A percentile compares a stretch with the other conserved stretches of the same genome.
phyloP scores from a whole-genome alignment of 2,888 invertebrate genomes.

The Amblyjoppa proteus region DNA sequence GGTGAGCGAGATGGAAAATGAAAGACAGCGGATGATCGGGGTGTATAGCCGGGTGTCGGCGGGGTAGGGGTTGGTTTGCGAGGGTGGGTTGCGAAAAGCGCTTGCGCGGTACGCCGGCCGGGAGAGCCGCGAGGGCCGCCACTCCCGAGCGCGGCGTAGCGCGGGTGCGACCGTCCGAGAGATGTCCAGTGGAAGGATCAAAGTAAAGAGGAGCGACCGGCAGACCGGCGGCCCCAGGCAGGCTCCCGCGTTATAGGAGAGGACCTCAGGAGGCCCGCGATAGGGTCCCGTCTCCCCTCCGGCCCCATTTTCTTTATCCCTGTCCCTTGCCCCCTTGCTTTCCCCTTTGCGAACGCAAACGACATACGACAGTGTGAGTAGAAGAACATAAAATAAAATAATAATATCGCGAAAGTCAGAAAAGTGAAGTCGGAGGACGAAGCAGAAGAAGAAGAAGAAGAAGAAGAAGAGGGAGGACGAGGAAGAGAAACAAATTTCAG shows the following conservation, averaged over 20 bases:
- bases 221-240: constrained; percentile 86
- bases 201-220: constrained; percentile 87
- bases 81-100: constrained; percentile 78
- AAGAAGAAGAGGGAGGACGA: constrained; percentile 9
- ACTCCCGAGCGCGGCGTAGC: constrained; percentile 85
- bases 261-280: constrained; percentile 73
- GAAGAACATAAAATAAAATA: background rate
- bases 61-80: constrained; percentile 71
- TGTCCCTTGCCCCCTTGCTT: constrained; percentile 53
- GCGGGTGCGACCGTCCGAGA: constrained; percentile 85
- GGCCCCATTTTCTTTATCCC: constrained; percentile 62
- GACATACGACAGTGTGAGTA: constrained; percentile 39
- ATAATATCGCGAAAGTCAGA: constrained; percentile 9
- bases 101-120: constrained; percentile 82
- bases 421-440: constrained; percentile 9
- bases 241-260: constrained; percentile 86
- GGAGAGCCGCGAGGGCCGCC: constrained; percentile 86
- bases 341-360: constrained; percentile 35
- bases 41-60: constrained; percentile 55
- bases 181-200: constrained; percentile 85
- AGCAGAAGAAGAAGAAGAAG: background rate
- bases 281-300: constrained; percentile 70
- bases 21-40: constrained; percentile 36
- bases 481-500: background rate
- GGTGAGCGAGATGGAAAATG: constrained; percentile 7